Evolutionary conservation across 2,888 invertebrate genomes (phyloP).

Genomic region (Dynastes grantii): DNA sequence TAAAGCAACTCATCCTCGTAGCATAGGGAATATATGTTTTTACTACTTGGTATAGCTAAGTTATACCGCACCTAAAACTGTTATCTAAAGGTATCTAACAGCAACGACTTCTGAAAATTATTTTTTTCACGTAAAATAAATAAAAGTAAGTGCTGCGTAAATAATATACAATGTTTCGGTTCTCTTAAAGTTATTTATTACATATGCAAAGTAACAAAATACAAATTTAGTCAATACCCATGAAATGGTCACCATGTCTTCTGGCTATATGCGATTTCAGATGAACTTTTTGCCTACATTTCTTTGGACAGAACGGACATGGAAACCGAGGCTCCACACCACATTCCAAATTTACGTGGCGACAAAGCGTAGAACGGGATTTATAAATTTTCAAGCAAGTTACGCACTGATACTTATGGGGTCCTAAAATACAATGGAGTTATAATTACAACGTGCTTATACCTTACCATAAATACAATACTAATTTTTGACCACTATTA

Average conservation of each 20-base stretch:
- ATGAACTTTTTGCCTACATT: conserved; percentile 51
- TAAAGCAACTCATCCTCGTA: no score
- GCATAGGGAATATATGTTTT: no score
- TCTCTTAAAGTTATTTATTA: conserved; percentile 6
- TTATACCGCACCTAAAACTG: no score
- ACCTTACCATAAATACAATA: not conserved
- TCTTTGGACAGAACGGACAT: conserved; percentile 55
- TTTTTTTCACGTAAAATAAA: no score
- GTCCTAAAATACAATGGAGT: conserved; percentile 32
- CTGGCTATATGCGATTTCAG: conserved; percentile 46
- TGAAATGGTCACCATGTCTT: conserved; percentile 33
- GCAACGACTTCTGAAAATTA: no score
- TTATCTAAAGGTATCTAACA: no score
- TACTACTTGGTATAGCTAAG: no score
- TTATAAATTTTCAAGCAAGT: conserved; percentile 53
- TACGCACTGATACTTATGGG: conserved; percentile 37
- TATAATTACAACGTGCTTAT: conserved; percentile 1
- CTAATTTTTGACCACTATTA: not conserved
- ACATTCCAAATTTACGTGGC: conserved; percentile 58
- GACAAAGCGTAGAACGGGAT: conserved; percentile 54
- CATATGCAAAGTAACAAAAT: not conserved
- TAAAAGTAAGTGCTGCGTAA: no score
- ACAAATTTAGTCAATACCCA: not conserved
- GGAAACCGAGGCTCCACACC: conserved; percentile 56
- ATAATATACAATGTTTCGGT: no score